Percentiles rank a stretch among this genome's conserved stretches.
phyloP scores from a whole-genome alignment of 2,888 invertebrate genomes.

The Microchrysa polita region DNA sequence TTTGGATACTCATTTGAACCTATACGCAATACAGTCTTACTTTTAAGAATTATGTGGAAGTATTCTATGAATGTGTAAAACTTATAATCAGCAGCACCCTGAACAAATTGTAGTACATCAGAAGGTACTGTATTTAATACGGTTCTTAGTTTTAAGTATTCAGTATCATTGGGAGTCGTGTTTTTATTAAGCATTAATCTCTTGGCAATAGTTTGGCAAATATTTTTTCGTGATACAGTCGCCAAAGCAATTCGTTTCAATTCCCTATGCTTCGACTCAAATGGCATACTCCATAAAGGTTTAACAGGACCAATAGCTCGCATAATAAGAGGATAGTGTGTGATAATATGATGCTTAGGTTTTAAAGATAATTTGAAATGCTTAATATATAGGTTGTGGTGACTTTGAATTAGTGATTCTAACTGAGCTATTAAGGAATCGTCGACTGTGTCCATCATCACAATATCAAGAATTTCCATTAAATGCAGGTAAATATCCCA shows the following conservation, averaged over 20 bases:
- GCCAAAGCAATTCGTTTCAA: constrained; percentile 28
- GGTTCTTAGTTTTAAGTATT: too few species aligned
- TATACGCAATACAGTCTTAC: too few species aligned
- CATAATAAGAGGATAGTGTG: constrained; percentile 41
- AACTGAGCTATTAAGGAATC: background rate
- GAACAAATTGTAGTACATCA: too few species aligned
- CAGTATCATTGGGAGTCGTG: too few species aligned
- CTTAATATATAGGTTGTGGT: background rate
- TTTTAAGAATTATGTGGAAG: too few species aligned
- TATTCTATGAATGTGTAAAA: too few species aligned
- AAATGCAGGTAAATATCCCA: constrained; percentile 17
- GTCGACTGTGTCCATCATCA: background rate
- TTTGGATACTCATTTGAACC: too few species aligned
- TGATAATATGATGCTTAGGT: constrained; percentile 41
- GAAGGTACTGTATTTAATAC: too few species aligned
- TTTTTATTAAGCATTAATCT: too few species aligned
- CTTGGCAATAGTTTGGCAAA: background rate
- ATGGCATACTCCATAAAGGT: constrained; percentile 32
- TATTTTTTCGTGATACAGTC: constrained; percentile 12
- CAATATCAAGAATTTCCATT: background rate
- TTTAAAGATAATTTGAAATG: background rate
- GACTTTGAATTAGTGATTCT: background rate
- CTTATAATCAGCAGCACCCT: too few species aligned
- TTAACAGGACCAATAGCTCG: constrained; percentile 36
- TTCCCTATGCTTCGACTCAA: constrained; percentile 23